Evolutionary conservation across 1,140 invertebrate species (phyloP).

Genomic region (Procambarus virginalis): DNA sequence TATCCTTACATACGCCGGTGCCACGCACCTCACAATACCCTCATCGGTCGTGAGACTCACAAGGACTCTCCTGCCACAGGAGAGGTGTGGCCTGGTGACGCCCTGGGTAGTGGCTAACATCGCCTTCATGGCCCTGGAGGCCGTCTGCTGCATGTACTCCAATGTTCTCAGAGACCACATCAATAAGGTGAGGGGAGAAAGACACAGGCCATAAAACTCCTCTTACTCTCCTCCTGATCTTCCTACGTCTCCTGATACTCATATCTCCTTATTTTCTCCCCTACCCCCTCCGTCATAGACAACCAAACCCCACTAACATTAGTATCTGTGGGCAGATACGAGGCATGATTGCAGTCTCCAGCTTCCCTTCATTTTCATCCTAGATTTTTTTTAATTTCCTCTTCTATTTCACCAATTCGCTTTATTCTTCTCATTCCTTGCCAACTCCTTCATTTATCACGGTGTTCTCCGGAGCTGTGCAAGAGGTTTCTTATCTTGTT

Average conservation of each 20-base stretch:
- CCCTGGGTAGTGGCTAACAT: conserved; percentile 50
- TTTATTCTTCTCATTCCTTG: neutral
- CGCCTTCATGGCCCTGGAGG: conserved; percentile 47
- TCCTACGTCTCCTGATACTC: neutral
- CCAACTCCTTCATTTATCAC: too few species aligned
- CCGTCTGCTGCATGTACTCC: conserved; percentile 47
- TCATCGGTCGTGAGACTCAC: neutral
- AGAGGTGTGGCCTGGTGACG: conserved; percentile 35
- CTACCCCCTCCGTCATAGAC: neutral
- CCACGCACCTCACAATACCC: too few species aligned
- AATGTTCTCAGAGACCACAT: conserved; percentile 41
- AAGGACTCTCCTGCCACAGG: neutral
- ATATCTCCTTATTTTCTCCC: too few species aligned
- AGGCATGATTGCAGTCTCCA: too few species aligned
- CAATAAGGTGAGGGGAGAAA: conserved; percentile 27
- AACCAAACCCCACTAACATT: too few species aligned
- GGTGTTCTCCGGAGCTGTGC: too few species aligned
- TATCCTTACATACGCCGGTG: too few species aligned
- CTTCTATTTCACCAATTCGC: too few species aligned
- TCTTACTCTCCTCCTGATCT: neutral
- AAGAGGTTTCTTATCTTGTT: too few species aligned
- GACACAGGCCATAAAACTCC: too few species aligned
- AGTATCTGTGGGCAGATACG: too few species aligned
- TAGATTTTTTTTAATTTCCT: neutral
- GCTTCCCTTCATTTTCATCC: neutral